Percentiles rank a stretch among this genome's conserved stretches.
These are phyloP conservation scores for Ruditapes philippinarum DNA, from an alignment of 1,140 invertebrate species.

Conservation along the genomic window DNA sequence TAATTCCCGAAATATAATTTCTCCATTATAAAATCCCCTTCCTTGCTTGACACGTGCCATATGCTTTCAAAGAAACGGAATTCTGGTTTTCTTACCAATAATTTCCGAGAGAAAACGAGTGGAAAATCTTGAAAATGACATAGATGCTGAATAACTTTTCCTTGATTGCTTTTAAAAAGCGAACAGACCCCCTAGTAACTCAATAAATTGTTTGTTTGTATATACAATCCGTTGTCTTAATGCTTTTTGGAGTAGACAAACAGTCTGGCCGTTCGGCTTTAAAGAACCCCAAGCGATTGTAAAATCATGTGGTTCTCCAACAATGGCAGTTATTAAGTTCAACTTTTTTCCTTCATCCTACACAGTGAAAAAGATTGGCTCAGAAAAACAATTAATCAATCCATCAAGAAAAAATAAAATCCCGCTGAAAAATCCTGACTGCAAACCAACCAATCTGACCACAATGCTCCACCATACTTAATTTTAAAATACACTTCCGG, in stretches of 20 bases:
- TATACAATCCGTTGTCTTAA: slow-evolving; percentile 61
- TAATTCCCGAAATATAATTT: slow-evolving; percentile 66
- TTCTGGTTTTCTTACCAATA: slow-evolving; percentile 6
- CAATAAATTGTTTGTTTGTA: slow-evolving; percentile 69
- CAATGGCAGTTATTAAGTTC: not conserved
- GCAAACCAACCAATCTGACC: too few relatives aligned
- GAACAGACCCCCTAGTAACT: slow-evolving; percentile 64
- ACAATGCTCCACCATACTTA: too few relatives aligned
- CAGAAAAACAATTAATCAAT: not conserved
- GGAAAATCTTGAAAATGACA: slow-evolving; percentile 57
- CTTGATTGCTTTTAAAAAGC: slow-evolving; percentile 55
- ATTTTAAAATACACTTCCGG: too few relatives aligned
- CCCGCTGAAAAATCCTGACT: too few relatives aligned
- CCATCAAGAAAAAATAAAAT: not conserved
- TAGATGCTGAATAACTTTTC: slow-evolving; percentile 38
- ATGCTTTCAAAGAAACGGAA: slow-evolving; percentile 56
- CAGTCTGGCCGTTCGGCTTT: not conserved
- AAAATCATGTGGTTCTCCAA: slow-evolving; percentile 2
- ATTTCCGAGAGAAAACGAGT: slow-evolving; percentile 38
- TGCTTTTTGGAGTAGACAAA: slow-evolving; percentile 53
- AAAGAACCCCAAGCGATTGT: slow-evolving; percentile 31
- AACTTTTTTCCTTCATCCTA: not conserved
- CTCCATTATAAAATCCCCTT: slow-evolving; percentile 61
- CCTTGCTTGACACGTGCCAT: slow-evolving; percentile 56
- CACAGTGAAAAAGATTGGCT: not conserved